Evolutionary conservation across 2,113 vertebrate genomes (phyloP).

Genomic region (Carassius auratus): DNA sequence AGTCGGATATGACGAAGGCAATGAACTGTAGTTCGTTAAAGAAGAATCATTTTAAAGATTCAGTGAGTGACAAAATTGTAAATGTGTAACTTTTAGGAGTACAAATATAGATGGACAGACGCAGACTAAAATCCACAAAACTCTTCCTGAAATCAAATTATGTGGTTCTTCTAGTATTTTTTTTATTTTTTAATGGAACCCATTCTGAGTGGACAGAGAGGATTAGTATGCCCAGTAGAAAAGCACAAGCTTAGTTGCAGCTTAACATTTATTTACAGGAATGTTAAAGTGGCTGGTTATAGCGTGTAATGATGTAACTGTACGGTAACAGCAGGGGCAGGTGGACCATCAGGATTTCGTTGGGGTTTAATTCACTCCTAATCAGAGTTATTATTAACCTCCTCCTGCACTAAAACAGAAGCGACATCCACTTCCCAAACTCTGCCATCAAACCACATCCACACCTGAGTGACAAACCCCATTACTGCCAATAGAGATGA

Average conservation of each 20-base stretch:
- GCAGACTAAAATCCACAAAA: not conserved
- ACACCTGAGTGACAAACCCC: conserved; percentile 55
- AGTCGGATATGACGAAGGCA: not conserved
- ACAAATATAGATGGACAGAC: not conserved
- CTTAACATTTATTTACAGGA: not conserved
- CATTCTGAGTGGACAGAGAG: not conserved
- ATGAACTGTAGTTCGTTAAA: not conserved
- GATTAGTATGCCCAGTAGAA: not conserved
- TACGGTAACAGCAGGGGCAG: conserved; percentile 42
- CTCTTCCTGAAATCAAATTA: not conserved
- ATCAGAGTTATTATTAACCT: conserved; percentile 49
- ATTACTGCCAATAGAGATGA: conserved; percentile 55
- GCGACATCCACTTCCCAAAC: conserved; percentile 56
- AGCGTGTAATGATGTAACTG: not conserved
- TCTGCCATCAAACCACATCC: conserved; percentile 36
- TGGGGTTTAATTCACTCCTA: conserved; percentile 23
- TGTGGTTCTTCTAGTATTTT: not conserved
- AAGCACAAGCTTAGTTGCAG: not conserved
- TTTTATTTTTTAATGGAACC: not conserved
- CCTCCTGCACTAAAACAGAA: conserved; percentile 50
- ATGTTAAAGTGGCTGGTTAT: not conserved
- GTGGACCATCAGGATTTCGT: conserved; percentile 40
- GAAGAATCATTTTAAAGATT: not conserved
- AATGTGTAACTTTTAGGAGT: not conserved
- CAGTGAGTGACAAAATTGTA: not conserved